A percentile compares a stretch with the other conserved stretches of the same genome.
Conservation (phyloP, 2,797 vertebrate species). For the Anolis apletophallus region DNA sequence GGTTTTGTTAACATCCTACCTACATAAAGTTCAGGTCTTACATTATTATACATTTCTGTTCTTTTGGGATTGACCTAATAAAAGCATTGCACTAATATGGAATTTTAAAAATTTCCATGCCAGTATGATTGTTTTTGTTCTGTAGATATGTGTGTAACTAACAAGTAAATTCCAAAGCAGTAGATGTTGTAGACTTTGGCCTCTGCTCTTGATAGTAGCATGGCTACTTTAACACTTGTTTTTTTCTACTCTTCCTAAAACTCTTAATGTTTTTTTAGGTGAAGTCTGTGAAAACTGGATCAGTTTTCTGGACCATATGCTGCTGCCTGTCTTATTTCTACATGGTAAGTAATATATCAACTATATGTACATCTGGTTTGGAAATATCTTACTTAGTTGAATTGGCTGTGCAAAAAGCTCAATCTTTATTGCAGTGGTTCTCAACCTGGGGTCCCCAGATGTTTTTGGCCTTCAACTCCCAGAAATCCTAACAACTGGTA, state of each 20-base stretch:
- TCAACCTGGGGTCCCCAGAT: too few species aligned
- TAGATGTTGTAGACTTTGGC: not conserved
- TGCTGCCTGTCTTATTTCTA: conserved; percentile 98
- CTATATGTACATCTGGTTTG: not conserved
- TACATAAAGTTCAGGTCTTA: not conserved
- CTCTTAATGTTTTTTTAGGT: conserved; percentile 76
- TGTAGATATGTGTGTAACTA: not conserved
- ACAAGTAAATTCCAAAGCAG: not conserved
- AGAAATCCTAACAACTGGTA: too few species aligned
- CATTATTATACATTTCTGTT: not conserved
- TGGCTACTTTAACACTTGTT: not conserved
- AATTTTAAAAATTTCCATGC: not conserved
- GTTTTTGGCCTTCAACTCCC: too few species aligned
- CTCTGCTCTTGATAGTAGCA: not conserved
- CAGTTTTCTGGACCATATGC: conserved; percentile 97
- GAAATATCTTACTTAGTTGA: not conserved
- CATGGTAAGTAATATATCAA: conserved; percentile 86
- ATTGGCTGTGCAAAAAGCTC: not conserved
- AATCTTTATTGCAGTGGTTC: too few species aligned
- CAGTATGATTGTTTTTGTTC: not conserved
- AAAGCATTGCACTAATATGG: not conserved
- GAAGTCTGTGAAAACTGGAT: conserved; percentile 98
- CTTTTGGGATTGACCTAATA: not conserved
- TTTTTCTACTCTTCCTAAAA: conserved; percentile 27
- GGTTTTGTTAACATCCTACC: too few species aligned